These are phyloP conservation scores for Drymonia ruficornis DNA, from an alignment of 2,888 invertebrate species.

Conservation along the genomic window DNA sequence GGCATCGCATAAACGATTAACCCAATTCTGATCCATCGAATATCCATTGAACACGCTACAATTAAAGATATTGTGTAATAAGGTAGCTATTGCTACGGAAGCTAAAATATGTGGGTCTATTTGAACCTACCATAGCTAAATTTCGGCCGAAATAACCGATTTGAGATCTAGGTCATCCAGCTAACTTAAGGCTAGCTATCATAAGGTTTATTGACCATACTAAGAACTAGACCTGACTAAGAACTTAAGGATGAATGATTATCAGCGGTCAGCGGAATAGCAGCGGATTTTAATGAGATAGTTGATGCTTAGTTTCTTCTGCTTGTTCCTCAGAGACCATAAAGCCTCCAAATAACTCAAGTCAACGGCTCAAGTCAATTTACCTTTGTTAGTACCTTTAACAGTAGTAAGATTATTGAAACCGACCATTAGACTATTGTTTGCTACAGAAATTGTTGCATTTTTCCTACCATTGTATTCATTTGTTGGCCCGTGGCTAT, in stretches of 20 bases:
- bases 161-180: neutral
- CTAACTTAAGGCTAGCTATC: no score
- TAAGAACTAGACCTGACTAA: neutral
- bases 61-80: conserved; percentile 1
- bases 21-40: neutral
- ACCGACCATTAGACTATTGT: no score
- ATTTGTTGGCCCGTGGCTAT: neutral
- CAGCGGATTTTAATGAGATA: no score
- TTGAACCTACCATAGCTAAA: neutral
- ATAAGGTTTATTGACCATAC: neutral
- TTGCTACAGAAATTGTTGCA: no score
- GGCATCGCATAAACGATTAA: conserved; percentile 4
- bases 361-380: no score
- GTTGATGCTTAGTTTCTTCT: no score
- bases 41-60: conserved; percentile 2
- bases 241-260: no score
- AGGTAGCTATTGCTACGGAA: neutral
- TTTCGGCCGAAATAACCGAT: neutral
- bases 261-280: no score
- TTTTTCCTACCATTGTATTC: neutral
- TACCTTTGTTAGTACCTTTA: no score
- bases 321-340: neutral
- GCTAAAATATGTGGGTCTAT: neutral
- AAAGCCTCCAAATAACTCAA: no score
- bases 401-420: no score